Percentiles rank a stretch among this genome's conserved stretches.
Conservation (phyloP, 2,888 invertebrate species). For the Brachyopa scutellaris region DNA sequence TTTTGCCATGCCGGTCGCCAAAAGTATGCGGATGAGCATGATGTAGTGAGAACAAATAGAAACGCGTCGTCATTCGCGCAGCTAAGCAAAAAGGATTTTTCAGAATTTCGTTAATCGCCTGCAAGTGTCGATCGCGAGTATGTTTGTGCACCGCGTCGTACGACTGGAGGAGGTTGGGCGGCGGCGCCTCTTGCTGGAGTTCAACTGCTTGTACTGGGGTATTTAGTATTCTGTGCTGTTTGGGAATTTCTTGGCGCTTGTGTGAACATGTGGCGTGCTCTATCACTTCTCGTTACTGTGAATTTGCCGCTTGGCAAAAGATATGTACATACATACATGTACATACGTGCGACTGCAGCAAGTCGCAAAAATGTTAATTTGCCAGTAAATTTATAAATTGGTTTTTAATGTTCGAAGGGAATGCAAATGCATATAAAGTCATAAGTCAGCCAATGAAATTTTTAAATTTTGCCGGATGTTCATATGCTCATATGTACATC, state of each 20-base stretch:
- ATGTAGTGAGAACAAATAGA: conserved; percentile 68
- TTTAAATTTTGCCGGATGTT: too few species aligned
- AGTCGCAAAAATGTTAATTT: neutral
- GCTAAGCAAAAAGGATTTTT: conserved; percentile 59
- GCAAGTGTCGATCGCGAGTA: conserved; percentile 56
- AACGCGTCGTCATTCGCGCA: conserved; percentile 58
- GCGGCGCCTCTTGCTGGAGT: conserved; percentile 52
- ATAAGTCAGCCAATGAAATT: too few species aligned
- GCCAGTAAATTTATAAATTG: neutral
- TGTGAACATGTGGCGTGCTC: conserved; percentile 71
- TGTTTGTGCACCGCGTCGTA: neutral
- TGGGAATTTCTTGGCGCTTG: conserved; percentile 60
- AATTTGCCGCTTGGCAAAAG: conserved; percentile 37
- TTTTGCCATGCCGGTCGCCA: conserved; percentile 61
- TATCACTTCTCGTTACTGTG: conserved; percentile 57
- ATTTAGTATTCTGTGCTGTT: conserved; percentile 53
- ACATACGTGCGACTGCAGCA: conserved; percentile 7
- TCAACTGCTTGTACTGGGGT: conserved; percentile 40
- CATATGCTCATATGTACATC: too few species aligned
- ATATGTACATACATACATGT: neutral
- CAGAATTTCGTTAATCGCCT: conserved; percentile 67
- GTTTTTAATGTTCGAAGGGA: too few species aligned
- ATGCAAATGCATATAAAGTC: too few species aligned
- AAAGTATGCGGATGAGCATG: conserved; percentile 70
- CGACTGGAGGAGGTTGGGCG: conserved; percentile 13